phyloP scores from a whole-genome alignment of 2,113 vertebrate genomes.

The Morone chrysops region DNA sequence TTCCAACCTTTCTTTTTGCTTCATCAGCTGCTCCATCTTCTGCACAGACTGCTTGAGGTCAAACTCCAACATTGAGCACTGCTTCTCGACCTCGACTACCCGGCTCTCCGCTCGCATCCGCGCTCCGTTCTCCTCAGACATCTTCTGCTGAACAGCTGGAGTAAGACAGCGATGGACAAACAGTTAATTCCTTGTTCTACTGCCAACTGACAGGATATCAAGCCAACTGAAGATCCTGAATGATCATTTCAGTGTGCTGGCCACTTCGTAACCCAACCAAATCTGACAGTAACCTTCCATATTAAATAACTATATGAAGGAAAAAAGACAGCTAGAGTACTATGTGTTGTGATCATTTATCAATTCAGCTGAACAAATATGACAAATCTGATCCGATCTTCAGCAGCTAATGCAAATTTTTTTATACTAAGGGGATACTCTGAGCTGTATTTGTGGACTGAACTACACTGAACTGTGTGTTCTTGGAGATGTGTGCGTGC shows the following conservation, averaged over 20 bases:
- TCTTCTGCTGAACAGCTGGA: slow-evolving; percentile 95
- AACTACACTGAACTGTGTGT: no score
- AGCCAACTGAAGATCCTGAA: neutral
- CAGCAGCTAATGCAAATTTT: no score
- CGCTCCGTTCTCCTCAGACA: slow-evolving; percentile 92
- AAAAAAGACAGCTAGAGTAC: no score
- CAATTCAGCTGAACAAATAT: no score
- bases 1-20: slow-evolving; percentile 96
- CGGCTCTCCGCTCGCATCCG: slow-evolving; percentile 94
- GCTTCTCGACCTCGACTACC: slow-evolving; percentile 96
- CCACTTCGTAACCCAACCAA: neutral
- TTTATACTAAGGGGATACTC: no score
- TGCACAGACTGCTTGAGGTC: slow-evolving; percentile 98
- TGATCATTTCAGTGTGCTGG: neutral
- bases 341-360: no score
- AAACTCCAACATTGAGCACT: slow-evolving; percentile 98
- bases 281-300: no score
- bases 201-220: no score
- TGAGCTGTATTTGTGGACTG: no score
- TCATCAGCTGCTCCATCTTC: slow-evolving; percentile 95
- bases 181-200: neutral
- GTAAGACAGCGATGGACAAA: neutral
- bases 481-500: no score
- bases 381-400: no score
- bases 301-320: no score